Base-by-base conservation (phyloP, 2,888 invertebrate genomes). In the Hedychridium roseum region DNA sequence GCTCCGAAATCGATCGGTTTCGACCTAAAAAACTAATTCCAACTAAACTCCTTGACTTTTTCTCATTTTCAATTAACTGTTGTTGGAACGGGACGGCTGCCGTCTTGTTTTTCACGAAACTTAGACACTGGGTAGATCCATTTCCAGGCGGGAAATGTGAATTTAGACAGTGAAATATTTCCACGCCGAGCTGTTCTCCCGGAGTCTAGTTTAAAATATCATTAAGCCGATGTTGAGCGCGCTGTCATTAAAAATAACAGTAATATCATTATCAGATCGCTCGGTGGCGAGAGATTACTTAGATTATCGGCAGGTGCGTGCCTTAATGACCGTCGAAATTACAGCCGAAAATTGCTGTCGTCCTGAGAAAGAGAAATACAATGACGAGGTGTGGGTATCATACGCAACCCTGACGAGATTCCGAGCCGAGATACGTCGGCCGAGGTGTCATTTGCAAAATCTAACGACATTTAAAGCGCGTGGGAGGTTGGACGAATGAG, bases 281-380 rank as follows among this genome's bases (percentile, higher is more conserved):
- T n/a, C 18, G 17, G 39, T 43, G 43, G 39, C 38, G 34, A 51
- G 43, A 53, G 60, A 64, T 63, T 63, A 55, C 42, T 53, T 53
- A 55, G 60, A 64, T 60, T 64, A 63, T 63, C 55, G 57, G 64
- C 63, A 63, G 64, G 55, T 63, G 63, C 52, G 60, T 40, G 43
- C 46, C 50, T 57, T 64, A 63, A 63, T 50, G 60, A 54, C 57
- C 48, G 50, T 40, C 37, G 37, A 60, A 57, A 64, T 63, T 63
- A 60, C 34, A 46, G 39, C 52, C 42, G 53, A 63, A 64, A n/a
- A 63, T 64, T 63, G 55, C 53, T 36, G 18, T 11, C 45, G 53
- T 50, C 48, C 51, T 54, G 50, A 49, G 47, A 57, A 50, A 34
- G 38, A 17, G 32, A 38, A n/a, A 40, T 27, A 42, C 32, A 46